Percentiles rank a stretch among this genome's conserved stretches.
Conservation (phyloP, 2,888 invertebrate species). For the Venusia cambrica region DNA sequence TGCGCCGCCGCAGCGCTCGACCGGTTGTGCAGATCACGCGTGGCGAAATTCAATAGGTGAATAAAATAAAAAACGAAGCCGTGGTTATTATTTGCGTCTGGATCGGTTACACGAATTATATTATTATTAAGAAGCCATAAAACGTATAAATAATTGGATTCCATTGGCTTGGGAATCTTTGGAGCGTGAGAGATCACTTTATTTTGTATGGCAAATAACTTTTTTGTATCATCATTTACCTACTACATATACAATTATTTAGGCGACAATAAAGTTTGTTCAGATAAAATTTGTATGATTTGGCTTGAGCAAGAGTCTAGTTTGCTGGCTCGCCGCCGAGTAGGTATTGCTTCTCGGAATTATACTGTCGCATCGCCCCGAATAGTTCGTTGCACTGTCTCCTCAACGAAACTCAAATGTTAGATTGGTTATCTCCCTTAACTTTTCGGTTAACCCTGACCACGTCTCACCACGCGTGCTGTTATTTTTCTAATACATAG, state of each 20-base stretch:
- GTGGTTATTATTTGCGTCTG: slow-evolving; percentile 17
- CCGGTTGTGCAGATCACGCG: slow-evolving; percentile 32
- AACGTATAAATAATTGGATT: slow-evolving; percentile 13
- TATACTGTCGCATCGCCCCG: slow-evolving; percentile 55
- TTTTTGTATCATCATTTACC: no score
- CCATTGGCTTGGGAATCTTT: background rate
- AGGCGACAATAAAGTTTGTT: slow-evolving; percentile 9
- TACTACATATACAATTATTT: no score
- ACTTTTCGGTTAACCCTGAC: no score
- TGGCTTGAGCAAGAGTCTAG: slow-evolving; percentile 20
- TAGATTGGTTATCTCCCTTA: slow-evolving; percentile 2
- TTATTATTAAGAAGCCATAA: slow-evolving; percentile 16
- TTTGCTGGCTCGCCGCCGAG: slow-evolving; percentile 45
- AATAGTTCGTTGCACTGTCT: slow-evolving; percentile 66
- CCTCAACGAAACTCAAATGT: slow-evolving; percentile 19
- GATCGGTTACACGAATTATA: slow-evolving; percentile 13
- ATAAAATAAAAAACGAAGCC: slow-evolving; percentile 11
- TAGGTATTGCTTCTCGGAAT: slow-evolving; percentile 54
- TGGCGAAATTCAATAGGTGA: slow-evolving; percentile 28
- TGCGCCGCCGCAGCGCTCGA: slow-evolving; percentile 35
- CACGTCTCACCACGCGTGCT: no score
- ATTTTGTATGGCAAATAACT: no score
- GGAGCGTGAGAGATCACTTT: slow-evolving; percentile 3
- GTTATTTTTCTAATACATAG: no score
- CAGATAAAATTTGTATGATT: slow-evolving; percentile 31